Evolutionary conservation across 2,888 invertebrate genomes (phyloP).

Genomic region (Himalopsyche tibetana): DNA sequence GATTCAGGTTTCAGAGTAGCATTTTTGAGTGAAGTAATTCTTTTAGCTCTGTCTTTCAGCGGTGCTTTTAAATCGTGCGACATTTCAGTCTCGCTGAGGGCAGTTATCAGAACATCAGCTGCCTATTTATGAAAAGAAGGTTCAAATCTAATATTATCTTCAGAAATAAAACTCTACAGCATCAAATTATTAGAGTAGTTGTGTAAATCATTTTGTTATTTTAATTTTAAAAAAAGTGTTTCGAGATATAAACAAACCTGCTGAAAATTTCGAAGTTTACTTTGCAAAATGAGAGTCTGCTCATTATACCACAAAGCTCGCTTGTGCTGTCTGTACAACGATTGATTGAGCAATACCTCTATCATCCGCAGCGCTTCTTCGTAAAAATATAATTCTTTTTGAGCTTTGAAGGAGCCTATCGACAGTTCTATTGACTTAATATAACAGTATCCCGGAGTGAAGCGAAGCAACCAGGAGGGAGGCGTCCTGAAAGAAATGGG

Average conservation of each 20-base stretch:
- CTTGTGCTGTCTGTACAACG: conserved; percentile 72
- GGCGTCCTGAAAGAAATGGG: conserved; percentile 65
- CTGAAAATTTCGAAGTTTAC: conserved; percentile 61
- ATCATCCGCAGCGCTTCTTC: conserved; percentile 76
- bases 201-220: too few species aligned
- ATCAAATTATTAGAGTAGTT: neutral
- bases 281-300: conserved; percentile 79
- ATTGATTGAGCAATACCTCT: conserved; percentile 75
- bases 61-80: conserved; percentile 70
- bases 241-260: neutral
- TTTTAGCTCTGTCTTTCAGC: conserved; percentile 71
- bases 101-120: conserved; percentile 73
- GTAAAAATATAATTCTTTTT: conserved; percentile 66
- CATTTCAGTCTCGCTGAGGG: conserved; percentile 70
- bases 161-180: neutral
- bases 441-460: conserved; percentile 76
- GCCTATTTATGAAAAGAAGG: conserved; percentile 73
- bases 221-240: too few species aligned
- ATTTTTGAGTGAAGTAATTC: conserved; percentile 70
- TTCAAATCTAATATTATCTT: conserved; percentile 67
- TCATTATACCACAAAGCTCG: conserved; percentile 79
- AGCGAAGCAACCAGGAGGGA: conserved; percentile 78
- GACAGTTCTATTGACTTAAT: conserved; percentile 72
- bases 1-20: conserved; percentile 68
- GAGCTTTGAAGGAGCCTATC: conserved; percentile 72